Conservation (phyloP, 2,113 vertebrate species). For the Todiramphus saurophagus region DNA sequence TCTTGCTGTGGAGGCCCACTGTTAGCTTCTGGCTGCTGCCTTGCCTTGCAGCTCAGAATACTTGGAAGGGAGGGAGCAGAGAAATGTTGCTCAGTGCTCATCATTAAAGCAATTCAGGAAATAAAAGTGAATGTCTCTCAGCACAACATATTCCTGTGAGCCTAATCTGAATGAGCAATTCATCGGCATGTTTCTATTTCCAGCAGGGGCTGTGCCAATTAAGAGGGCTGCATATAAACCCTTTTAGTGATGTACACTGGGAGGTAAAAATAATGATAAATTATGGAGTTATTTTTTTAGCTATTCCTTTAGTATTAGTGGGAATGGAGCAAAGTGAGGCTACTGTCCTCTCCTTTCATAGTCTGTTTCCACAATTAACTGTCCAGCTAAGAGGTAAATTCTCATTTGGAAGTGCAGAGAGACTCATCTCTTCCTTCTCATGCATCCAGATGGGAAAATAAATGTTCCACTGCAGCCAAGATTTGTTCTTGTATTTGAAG, state of each 20-base stretch:
- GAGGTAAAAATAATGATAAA: conserved; percentile 68
- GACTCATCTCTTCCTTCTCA: not conserved
- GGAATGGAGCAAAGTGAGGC: not conserved
- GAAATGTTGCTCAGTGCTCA: conserved; percentile 31
- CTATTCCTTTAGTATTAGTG: conserved; percentile 40
- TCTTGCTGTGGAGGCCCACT: not conserved
- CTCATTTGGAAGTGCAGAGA: conserved; percentile 13
- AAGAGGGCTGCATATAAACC: conserved; percentile 63
- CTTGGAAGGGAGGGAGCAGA: not conserved
- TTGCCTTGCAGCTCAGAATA: not conserved
- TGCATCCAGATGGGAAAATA: conserved; percentile 8
- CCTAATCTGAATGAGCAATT: conserved; percentile 68
- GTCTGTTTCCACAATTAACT: conserved; percentile 8
- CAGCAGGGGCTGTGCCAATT: conserved; percentile 71
- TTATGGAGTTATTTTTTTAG: conserved; percentile 49
- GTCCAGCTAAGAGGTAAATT: conserved; percentile 21
- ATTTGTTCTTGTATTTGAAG: not conserved
- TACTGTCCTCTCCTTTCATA: not conserved
- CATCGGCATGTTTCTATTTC: conserved; percentile 63
- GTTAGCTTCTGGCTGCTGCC: not conserved
- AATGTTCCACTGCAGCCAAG: not conserved
- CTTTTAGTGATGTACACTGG: conserved; percentile 55
- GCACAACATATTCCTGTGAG: conserved; percentile 70
- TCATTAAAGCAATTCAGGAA: conserved; percentile 66
- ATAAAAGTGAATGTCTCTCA: conserved; percentile 71